Evolutionary conservation across 1,140 invertebrate species (phyloP).

Genomic region (Ephestia elutella): DNA sequence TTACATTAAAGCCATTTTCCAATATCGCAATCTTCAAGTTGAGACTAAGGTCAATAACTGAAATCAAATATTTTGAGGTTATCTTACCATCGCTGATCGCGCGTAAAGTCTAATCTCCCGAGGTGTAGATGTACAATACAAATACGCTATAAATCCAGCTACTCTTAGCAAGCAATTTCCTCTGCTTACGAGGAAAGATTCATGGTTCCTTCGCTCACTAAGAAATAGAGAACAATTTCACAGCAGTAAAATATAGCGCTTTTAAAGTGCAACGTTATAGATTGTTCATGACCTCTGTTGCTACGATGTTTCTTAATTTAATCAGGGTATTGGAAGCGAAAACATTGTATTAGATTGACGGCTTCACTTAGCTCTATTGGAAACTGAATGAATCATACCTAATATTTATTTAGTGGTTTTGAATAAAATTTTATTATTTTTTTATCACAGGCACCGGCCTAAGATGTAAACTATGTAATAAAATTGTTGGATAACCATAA

Average conservation of each 20-base stretch:
- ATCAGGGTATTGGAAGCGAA: background rate
- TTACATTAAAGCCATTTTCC: too few species aligned
- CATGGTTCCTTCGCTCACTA: slow-evolving; percentile 24
- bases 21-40: too few species aligned
- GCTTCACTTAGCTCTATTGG: too few species aligned
- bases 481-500: too few species aligned
- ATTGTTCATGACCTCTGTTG: background rate
- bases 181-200: slow-evolving; percentile 42
- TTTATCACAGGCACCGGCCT: too few species aligned
- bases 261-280: slow-evolving; percentile 15
- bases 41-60: background rate
- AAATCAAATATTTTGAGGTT: background rate
- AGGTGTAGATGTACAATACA: slow-evolving; percentile 19
- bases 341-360: background rate
- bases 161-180: slow-evolving; percentile 57
- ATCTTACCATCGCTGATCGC: background rate
- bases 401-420: too few species aligned
- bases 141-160: slow-evolving; percentile 54
- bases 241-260: slow-evolving; percentile 26
- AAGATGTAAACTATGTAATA: too few species aligned
- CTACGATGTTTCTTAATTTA: background rate
- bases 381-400: too few species aligned
- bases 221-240: slow-evolving; percentile 16
- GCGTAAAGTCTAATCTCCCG: slow-evolving; percentile 5
- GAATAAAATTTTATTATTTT: too few species aligned